Percentiles rank a stretch among this genome's conserved stretches.
phyloP scores from a whole-genome alignment of 2,797 vertebrate species.

The Cryptoblepharus egeriae region DNA sequence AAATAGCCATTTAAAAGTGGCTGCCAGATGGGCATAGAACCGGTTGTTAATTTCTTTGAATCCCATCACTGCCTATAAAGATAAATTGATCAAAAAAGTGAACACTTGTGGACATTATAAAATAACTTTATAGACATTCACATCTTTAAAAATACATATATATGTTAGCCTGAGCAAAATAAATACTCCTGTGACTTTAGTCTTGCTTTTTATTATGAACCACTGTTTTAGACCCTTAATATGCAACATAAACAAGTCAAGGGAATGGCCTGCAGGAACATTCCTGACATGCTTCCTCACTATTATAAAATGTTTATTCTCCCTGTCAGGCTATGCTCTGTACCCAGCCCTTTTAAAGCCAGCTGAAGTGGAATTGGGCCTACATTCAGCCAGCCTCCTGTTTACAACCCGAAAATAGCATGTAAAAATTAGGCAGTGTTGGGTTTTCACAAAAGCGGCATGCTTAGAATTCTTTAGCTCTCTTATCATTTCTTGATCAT shows the following conservation, averaged over 20 bases:
- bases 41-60: too few species aligned
- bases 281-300: background rate
- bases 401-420: slow-evolving; percentile 44
- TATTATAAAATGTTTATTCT: slow-evolving; percentile 47
- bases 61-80: too few species aligned
- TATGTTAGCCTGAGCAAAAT: background rate
- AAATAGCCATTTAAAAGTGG: too few species aligned
- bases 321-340: slow-evolving; percentile 10
- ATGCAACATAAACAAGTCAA: slow-evolving; percentile 49
- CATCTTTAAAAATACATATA: background rate
- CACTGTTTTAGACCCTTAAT: slow-evolving; percentile 13
- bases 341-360: background rate
- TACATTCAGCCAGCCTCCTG: background rate
- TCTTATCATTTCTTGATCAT: slow-evolving; percentile 27
- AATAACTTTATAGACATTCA: background rate
- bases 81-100: too few species aligned
- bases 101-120: background rate
- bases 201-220: background rate
- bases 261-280: slow-evolving; percentile 41
- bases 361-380: background rate
- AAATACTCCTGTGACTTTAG: background rate
- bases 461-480: slow-evolving; percentile 40
- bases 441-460: slow-evolving; percentile 17
- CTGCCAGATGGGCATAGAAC: too few species aligned
- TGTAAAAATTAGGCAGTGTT: slow-evolving; percentile 22